Percentiles rank a stretch among this genome's conserved stretches.
Evolutionary conservation across 2,113 vertebrate species (phyloP).

Genomic region (Eublepharis macularius): DNA sequence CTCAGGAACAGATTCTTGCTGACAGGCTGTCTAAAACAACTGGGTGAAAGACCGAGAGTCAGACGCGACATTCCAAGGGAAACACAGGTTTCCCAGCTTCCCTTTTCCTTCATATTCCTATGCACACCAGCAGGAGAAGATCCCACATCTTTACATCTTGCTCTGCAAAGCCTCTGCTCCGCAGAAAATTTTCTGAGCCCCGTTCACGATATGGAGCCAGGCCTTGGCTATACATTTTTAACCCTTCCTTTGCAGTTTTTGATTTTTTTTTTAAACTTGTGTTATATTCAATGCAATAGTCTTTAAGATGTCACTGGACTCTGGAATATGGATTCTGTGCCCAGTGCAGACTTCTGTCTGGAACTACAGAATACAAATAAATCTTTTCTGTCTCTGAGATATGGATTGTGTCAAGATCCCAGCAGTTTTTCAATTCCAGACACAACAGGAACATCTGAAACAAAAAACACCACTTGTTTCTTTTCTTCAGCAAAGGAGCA

Average conservation of each 20-base stretch:
- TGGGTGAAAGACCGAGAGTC: not conserved
- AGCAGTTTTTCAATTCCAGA: not conserved
- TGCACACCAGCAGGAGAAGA: too few relatives aligned
- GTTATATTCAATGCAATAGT: too few relatives aligned
- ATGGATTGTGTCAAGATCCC: not conserved
- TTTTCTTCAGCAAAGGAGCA: too few relatives aligned
- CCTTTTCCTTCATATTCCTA: not conserved
- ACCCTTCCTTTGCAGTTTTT: too few relatives aligned
- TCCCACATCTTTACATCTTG: not conserved
- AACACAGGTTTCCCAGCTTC: not conserved
- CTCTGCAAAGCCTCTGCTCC: not conserved
- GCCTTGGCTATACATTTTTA: too few relatives aligned
- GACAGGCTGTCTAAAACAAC: not conserved
- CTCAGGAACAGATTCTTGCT: not conserved
- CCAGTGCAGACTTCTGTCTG: not conserved
- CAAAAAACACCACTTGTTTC: too few relatives aligned
- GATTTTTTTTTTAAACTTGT: too few relatives aligned
- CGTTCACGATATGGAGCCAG: too few relatives aligned
- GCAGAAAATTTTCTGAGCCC: not conserved
- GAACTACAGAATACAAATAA: not conserved
- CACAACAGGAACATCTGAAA: too few relatives aligned
- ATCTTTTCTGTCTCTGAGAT: not conserved
- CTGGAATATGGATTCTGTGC: not conserved
- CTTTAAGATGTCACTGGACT: too few relatives aligned
- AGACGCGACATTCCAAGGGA: not conserved